Conservation (phyloP, 2,797 vertebrate genomes). For the Nannoperca australis region DNA sequence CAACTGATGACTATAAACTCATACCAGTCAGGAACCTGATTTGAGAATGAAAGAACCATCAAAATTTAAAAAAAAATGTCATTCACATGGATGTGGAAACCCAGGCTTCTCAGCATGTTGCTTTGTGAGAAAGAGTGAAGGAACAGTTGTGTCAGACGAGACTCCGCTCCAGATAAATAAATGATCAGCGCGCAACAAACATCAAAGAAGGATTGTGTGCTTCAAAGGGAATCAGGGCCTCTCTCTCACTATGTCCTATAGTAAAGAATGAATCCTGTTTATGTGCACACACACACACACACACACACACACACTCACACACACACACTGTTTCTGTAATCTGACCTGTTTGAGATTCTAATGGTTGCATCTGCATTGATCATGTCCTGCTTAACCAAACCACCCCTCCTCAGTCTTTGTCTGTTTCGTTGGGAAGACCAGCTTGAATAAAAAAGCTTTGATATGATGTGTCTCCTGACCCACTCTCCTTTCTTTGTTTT, state of each 20-base stretch:
- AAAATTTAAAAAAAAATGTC: too few relatives aligned
- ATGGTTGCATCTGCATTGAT: slow-evolving; percentile 63
- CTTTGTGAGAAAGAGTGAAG: slow-evolving; percentile 54
- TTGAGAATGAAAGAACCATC: not conserved
- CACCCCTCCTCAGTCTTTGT: slow-evolving; percentile 31
- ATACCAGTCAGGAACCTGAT: slow-evolving; percentile 1
- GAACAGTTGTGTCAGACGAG: slow-evolving; percentile 66
- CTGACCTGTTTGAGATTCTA: slow-evolving; percentile 68
- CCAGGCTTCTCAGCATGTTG: slow-evolving; percentile 33
- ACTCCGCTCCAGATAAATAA: slow-evolving; percentile 81
- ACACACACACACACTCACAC: slow-evolving; percentile 12
- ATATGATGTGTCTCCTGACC: slow-evolving; percentile 21
- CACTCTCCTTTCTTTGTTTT: slow-evolving; percentile 12
- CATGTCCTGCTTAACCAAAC: slow-evolving; percentile 40
- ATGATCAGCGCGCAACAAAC: slow-evolving; percentile 84
- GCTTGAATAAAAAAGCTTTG: slow-evolving; percentile 44
- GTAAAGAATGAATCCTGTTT: slow-evolving; percentile 62
- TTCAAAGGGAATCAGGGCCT: slow-evolving; percentile 81
- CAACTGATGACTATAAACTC: slow-evolving; percentile 39
- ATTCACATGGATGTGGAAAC: slow-evolving; percentile 38
- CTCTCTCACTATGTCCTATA: slow-evolving; percentile 58
- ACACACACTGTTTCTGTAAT: slow-evolving; percentile 44
- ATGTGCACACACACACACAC: slow-evolving; percentile 19
- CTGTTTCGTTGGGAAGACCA: slow-evolving; percentile 23
- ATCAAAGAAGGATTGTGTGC: slow-evolving; percentile 83